Evolutionary conservation across 1,140 invertebrate genomes (phyloP).

Genomic region (Liolophura sinensis): DNA sequence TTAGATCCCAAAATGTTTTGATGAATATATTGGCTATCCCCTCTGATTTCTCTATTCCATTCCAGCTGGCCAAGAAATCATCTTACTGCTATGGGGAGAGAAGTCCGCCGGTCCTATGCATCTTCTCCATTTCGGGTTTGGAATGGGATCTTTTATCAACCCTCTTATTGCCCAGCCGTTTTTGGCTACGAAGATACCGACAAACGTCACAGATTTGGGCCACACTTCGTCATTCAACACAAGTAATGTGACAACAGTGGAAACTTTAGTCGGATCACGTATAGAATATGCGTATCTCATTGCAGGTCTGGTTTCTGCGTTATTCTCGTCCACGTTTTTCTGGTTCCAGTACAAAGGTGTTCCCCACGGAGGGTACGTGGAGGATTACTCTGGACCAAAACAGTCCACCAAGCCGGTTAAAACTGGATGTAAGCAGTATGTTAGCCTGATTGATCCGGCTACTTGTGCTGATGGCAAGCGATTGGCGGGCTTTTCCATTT

Average conservation of each 20-base stretch:
- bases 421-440: too few relatives aligned
- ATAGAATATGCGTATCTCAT: constrained; percentile 24
- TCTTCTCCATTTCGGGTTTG: constrained; percentile 28
- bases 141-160: constrained; percentile 24
- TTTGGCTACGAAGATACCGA: constrained; percentile 10
- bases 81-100: constrained; percentile 22
- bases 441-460: constrained; percentile 10
- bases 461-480: constrained; percentile 16
- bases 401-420: neutral
- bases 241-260: neutral
- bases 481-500: constrained; percentile 17
- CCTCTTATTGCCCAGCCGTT: constrained; percentile 27
- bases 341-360: constrained; percentile 8
- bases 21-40: neutral
- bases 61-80: constrained; percentile 24
- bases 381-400: neutral
- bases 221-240: neutral
- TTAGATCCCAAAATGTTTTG: neutral
- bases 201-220: neutral
- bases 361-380: neutral
- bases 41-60: neutral
- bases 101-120: constrained; percentile 26
- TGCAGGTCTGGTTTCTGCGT: constrained; percentile 8
- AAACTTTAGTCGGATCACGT: constrained; percentile 11
- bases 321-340: constrained; percentile 16